Conservation (phyloP, 35 echinoderm and acorn worm genomes). For the Anneissia japonica region DNA sequence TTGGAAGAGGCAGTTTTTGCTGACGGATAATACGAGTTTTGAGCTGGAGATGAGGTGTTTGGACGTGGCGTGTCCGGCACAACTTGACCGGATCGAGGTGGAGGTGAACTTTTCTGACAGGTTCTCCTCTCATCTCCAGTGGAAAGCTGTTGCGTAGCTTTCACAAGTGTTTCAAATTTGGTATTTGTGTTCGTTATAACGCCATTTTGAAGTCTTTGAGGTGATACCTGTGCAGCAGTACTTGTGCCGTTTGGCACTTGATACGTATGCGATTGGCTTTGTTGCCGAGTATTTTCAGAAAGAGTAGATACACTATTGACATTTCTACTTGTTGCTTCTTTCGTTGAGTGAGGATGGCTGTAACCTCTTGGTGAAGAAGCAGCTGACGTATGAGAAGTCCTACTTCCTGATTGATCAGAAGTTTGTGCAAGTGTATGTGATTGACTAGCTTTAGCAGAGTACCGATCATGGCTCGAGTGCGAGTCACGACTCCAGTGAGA, state of each 20-base stretch:
- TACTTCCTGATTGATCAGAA: background rate
- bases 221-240: background rate
- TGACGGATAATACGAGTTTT: background rate
- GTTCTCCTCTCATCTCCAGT: constrained; percentile 9
- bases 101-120: background rate
- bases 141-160: constrained; percentile 13
- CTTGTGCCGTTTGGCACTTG: background rate
- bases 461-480: background rate
- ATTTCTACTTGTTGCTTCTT: background rate
- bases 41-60: background rate
- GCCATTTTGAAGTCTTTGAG: background rate
- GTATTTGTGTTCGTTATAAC: background rate
- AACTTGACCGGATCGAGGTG: background rate
- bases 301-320: background rate
- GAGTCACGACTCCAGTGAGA: background rate
- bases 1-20: background rate
- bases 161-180: constrained; percentile 8
- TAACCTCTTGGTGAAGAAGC: background rate
- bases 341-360: constrained; percentile 6
- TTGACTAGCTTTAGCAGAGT: background rate
- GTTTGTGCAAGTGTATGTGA: background rate
- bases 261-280: background rate
- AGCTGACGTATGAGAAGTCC: background rate
- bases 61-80: background rate
- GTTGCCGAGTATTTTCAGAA: background rate